Evolutionary conservation across 2,113 vertebrate genomes (phyloP).

Genomic region (Myiopsitta monachus): DNA sequence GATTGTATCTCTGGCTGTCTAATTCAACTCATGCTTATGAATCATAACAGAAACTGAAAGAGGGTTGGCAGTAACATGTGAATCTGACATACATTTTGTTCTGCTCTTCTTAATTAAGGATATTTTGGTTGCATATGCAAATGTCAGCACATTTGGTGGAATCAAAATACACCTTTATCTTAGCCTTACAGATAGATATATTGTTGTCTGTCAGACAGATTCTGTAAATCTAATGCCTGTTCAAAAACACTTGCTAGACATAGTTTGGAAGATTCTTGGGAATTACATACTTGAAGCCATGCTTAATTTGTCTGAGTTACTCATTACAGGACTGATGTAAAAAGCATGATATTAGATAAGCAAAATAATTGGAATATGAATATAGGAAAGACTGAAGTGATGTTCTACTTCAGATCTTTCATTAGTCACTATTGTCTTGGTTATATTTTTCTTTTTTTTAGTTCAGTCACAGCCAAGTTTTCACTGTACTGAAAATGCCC

Average conservation of each 20-base stretch:
- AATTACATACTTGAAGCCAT: conserved; percentile 8
- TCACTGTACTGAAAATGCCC: background rate
- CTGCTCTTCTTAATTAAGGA: conserved; percentile 47
- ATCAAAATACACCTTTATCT: conserved; percentile 13
- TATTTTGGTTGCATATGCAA: conserved; percentile 6
- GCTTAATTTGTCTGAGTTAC: background rate
- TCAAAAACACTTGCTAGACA: background rate
- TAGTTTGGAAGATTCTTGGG: background rate
- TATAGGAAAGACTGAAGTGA: background rate
- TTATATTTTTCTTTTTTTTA: background rate
- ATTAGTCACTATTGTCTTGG: background rate
- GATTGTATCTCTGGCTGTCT: conserved; percentile 44
- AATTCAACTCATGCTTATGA: conserved; percentile 5
- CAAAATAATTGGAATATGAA: background rate
- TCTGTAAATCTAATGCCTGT: background rate
- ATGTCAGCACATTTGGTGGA: background rate
- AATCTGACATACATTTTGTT: conserved; percentile 34
- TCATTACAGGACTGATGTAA: background rate
- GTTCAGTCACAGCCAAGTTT: background rate
- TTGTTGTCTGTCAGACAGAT: background rate
- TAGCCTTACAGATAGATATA: background rate
- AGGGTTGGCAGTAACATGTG: background rate
- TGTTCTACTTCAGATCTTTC: background rate
- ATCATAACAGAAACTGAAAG: conserved; percentile 33
- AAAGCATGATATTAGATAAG: background rate